Percentiles rank a stretch among this genome's conserved stretches.
These are phyloP conservation scores for Nomada fucata DNA, from an alignment of 2,888 invertebrate genomes.

Conservation along the genomic window DNA sequence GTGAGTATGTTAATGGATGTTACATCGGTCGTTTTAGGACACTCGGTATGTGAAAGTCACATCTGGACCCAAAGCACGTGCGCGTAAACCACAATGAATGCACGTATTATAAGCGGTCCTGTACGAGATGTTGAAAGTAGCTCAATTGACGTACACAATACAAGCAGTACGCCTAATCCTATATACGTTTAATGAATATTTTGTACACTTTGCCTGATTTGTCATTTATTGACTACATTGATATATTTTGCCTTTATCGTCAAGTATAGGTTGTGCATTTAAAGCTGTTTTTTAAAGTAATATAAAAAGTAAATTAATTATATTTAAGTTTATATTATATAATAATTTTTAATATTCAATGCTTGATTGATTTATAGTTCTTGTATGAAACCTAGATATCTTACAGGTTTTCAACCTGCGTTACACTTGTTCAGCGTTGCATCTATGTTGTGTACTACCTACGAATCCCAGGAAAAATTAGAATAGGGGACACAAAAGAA, in stretches of 20 bases:
- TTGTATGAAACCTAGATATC: background rate
- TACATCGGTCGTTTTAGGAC: background rate
- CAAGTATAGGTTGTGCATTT: background rate
- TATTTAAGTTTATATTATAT: background rate
- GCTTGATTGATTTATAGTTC: background rate
- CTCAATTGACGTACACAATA: constrained; percentile 7
- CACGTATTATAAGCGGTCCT: constrained; percentile 24
- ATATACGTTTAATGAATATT: background rate
- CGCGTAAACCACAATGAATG: constrained; percentile 23
- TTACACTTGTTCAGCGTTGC: constrained; percentile 9
- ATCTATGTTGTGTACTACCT: constrained; percentile 7
- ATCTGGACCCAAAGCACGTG: constrained; percentile 31
- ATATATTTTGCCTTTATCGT: background rate
- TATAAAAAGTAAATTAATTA: background rate
- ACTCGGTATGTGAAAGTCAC: constrained; percentile 36
- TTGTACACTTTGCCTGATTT: background rate
- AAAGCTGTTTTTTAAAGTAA: background rate
- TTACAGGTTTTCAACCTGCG: background rate
- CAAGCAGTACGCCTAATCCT: background rate
- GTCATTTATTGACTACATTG: background rate
- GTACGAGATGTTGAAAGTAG: constrained; percentile 24
- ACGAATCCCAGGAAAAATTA: constrained; percentile 25
- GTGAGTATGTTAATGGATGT: background rate
- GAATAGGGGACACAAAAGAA: constrained; percentile 21
- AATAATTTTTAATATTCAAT: background rate